Percentiles rank a stretch among this genome's conserved stretches.
These are phyloP conservation scores for Perodicticus potto DNA, from an alignment of 2,797 vertebrate species.

Conservation along the genomic window DNA sequence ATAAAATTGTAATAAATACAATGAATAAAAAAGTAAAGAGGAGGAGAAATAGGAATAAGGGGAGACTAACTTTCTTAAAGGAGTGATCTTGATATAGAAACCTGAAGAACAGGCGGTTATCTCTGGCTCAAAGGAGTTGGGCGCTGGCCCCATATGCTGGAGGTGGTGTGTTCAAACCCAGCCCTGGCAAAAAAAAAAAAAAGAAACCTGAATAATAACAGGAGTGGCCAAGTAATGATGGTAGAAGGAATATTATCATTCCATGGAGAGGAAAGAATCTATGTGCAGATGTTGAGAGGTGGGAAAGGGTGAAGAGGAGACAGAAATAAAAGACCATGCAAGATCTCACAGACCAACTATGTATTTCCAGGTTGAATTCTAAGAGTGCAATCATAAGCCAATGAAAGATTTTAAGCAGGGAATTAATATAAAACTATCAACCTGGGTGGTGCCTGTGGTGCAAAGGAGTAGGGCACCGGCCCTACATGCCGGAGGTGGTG, in stretches of 20 bases:
- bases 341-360: not conserved
- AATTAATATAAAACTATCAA: conserved; percentile 23
- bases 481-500: too few species aligned
- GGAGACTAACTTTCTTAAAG: conserved; percentile 28
- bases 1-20: not conserved
- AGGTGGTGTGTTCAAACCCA: too few species aligned
- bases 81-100: not conserved
- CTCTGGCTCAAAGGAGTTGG: too few species aligned
- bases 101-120: not conserved
- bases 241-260: not conserved
- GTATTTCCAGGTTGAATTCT: not conserved
- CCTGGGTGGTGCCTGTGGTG: too few species aligned
- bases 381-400: not conserved
- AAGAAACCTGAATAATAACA: not conserved
- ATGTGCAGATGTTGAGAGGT: not conserved
- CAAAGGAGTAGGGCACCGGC: too few species aligned
- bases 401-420: conserved; percentile 33
- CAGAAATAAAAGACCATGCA: not conserved
- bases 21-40: conserved; percentile 32
- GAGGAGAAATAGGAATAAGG: not conserved
- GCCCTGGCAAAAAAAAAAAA: too few species aligned
- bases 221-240: not conserved
- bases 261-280: not conserved
- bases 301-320: not conserved
- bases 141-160: too few species aligned